Conservation (phyloP, 2,888 invertebrate species). For the Drosophila anomelani region DNA sequence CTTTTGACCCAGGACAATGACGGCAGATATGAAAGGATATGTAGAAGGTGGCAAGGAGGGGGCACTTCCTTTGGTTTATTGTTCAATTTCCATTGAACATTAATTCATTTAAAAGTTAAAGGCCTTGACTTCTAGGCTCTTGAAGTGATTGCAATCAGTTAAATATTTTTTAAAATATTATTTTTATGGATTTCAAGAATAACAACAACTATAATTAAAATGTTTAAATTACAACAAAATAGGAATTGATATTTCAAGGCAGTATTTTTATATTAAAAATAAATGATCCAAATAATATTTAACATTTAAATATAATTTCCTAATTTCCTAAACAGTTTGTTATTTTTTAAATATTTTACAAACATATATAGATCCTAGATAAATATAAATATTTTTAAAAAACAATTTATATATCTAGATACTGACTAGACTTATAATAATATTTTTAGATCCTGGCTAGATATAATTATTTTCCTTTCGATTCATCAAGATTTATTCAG, state of each 20-base stretch:
- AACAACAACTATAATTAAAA: no score
- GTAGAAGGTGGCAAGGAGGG: not conserved
- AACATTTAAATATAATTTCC: no score
- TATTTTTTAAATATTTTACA: no score
- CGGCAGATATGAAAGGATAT: constrained; percentile 24
- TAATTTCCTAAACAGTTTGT: no score
- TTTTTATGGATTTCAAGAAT: not conserved
- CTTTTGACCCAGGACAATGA: constrained; percentile 35
- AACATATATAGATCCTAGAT: no score
- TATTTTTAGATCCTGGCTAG: not conserved
- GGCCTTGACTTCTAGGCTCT: not conserved
- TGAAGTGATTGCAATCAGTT: not conserved
- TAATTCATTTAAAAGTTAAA: not conserved
- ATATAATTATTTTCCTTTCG: not conserved
- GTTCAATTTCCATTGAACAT: not conserved
- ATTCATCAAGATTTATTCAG: not conserved
- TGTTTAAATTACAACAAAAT: no score
- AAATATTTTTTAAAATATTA: not conserved
- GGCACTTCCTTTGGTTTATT: constrained; percentile 5
- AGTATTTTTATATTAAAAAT: no score
- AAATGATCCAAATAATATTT: no score
- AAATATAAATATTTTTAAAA: no score
- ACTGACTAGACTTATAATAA: no score
- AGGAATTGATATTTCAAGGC: no score
- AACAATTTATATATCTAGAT: no score